These are phyloP conservation scores for Monochamus saltuarius DNA, from an alignment of 1,140 invertebrate species.

Conservation along the genomic window DNA sequence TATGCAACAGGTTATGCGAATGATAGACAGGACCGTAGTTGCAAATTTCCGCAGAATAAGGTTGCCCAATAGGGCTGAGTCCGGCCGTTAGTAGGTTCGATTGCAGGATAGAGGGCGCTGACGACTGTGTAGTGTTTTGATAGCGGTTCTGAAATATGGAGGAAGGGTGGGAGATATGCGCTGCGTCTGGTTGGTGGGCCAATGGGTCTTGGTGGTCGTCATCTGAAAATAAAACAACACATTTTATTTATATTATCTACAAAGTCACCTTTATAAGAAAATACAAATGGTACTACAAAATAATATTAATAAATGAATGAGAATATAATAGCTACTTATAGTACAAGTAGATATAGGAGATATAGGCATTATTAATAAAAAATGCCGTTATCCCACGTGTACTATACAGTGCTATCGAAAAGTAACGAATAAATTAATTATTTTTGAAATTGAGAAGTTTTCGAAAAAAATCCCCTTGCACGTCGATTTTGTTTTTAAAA, in stretches of 20 bases:
- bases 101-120: slow-evolving; percentile 33
- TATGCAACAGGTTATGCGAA: slow-evolving; percentile 49
- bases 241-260: background rate
- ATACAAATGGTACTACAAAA: too few species aligned
- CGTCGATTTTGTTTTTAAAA: too few species aligned
- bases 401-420: too few species aligned
- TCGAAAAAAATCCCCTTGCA: too few species aligned
- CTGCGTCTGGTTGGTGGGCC: slow-evolving; percentile 16
- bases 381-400: too few species aligned
- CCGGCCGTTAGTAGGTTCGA: slow-evolving; percentile 41
- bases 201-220: slow-evolving; percentile 32
- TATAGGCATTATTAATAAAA: too few species aligned
- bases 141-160: slow-evolving; percentile 39
- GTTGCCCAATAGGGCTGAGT: slow-evolving; percentile 43
- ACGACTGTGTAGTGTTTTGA: slow-evolving; percentile 32
- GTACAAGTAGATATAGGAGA: too few species aligned
- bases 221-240: slow-evolving; percentile 35
- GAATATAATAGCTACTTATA: too few species aligned
- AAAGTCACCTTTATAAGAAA: too few species aligned
- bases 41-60: slow-evolving; percentile 47
- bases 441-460: too few species aligned
- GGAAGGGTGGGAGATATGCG: slow-evolving; percentile 31
- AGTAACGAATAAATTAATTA: too few species aligned
- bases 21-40: slow-evolving; percentile 51
- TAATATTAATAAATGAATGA: too few species aligned